Conservation (phyloP, 1,140 invertebrate genomes). For the Luehdorfia chinensis region DNA sequence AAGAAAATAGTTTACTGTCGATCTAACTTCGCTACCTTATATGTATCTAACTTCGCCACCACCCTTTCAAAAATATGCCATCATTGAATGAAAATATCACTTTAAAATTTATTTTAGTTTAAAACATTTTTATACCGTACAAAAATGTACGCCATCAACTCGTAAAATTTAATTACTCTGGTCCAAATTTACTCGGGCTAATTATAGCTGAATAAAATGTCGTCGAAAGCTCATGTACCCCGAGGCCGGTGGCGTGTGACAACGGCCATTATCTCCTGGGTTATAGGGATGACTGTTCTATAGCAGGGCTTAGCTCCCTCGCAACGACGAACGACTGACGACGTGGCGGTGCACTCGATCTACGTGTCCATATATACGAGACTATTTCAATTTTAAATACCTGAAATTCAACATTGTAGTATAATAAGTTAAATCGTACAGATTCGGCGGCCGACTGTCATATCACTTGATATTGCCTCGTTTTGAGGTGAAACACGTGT, state of each 20-base stretch:
- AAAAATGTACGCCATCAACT: conserved; percentile 7
- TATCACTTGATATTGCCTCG: too few species aligned
- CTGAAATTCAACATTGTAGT: too few species aligned
- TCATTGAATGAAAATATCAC: too few species aligned
- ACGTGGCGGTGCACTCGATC: background rate
- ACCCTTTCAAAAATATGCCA: too few species aligned
- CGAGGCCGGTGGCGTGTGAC: background rate
- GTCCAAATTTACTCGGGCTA: conserved; percentile 11
- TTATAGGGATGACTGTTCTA: background rate
- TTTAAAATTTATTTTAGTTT: too few species aligned
- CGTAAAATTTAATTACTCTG: conserved; percentile 13
- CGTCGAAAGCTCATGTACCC: conserved; percentile 4
- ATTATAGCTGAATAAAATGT: conserved; percentile 7
- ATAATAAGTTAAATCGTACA: too few species aligned
- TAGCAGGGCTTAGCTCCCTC: background rate
- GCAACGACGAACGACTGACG: background rate
- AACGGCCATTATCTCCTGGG: background rate
- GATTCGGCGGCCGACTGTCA: too few species aligned
- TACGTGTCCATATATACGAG: background rate
- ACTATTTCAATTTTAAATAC: too few species aligned
- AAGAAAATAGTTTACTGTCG: too few species aligned
- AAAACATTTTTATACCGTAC: background rate
- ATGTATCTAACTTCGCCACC: too few species aligned
- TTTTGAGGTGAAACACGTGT: too few species aligned
- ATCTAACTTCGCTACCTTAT: too few species aligned